Evolutionary conservation across 2,888 invertebrate species (phyloP).

Genomic region (Torymus auratus): DNA sequence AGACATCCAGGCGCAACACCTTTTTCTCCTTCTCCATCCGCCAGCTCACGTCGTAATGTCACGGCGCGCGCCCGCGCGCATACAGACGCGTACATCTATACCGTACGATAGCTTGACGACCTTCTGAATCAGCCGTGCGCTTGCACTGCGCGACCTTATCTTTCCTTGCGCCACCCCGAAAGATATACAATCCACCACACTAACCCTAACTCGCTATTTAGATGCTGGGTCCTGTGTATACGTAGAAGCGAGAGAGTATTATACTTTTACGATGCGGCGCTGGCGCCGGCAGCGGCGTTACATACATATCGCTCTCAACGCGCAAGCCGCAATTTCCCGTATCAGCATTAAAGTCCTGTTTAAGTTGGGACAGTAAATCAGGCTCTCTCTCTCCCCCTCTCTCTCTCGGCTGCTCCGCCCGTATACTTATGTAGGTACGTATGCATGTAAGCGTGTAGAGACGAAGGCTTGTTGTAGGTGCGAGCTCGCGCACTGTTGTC

Average conservation of each 20-base stretch:
- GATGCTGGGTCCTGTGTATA: no score
- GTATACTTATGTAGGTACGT: no score
- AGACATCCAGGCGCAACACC: no score
- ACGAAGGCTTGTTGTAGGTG: no score
- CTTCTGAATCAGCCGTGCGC: constrained; percentile 41
- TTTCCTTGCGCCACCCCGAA: no score
- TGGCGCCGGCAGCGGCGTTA: neutral
- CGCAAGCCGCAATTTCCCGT: constrained; percentile 22
- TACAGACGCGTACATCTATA: no score
- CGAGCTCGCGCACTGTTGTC: no score
- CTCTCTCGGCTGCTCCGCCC: no score
- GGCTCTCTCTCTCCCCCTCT: neutral
- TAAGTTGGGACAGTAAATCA: constrained; percentile 27
- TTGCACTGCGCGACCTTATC: neutral
- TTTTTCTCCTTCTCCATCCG: neutral
- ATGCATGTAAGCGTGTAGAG: no score
- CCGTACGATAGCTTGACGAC: constrained; percentile 49
- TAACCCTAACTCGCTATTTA: no score
- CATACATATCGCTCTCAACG: constrained; percentile 10
- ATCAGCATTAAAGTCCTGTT: constrained; percentile 32
- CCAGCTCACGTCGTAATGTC: neutral
- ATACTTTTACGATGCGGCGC: neutral
- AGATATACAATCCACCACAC: no score
- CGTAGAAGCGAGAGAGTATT: no score
- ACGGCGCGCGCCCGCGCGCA: neutral